Evolutionary conservation across 1,140 invertebrate genomes (phyloP).

Genomic region (Gonioctena quinquepunctata): DNA sequence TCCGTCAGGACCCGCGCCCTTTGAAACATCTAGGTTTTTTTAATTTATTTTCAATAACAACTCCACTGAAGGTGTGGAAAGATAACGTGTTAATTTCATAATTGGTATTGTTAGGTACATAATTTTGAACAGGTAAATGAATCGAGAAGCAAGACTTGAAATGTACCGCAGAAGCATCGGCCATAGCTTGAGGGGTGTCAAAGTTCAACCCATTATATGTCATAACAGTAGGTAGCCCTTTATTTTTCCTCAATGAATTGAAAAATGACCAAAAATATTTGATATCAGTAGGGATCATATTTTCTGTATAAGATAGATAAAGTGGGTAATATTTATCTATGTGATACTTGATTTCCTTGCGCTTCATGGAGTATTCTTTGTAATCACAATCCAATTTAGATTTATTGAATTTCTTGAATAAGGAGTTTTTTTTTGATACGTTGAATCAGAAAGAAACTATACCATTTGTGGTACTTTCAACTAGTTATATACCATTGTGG

Average conservation of each 20-base stretch:
- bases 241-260: conserved; percentile 1
- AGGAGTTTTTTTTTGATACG: neutral
- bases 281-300: neutral
- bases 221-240: neutral
- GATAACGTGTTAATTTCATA: neutral
- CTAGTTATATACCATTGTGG: neutral
- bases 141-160: no score
- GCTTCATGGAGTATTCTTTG: neutral
- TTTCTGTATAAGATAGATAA: neutral
- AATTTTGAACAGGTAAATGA: no score
- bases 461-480: neutral
- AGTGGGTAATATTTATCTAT: neutral
- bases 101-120: neutral
- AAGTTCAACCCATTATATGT: neutral
- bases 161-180: neutral
- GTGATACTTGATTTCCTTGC: neutral
- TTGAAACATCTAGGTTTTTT: neutral
- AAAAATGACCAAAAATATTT: conserved; percentile 5
- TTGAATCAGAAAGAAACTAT: neutral
- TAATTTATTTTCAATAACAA: neutral
- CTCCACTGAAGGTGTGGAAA: neutral
- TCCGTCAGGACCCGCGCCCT: neutral
- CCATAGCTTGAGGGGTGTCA: neutral
- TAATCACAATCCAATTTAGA: neutral
- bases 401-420: neutral